Percentiles rank a stretch among this genome's conserved stretches.
Evolutionary conservation across 2,113 vertebrate genomes (phyloP).

Genomic region (Salvelinus sp.): DNA sequence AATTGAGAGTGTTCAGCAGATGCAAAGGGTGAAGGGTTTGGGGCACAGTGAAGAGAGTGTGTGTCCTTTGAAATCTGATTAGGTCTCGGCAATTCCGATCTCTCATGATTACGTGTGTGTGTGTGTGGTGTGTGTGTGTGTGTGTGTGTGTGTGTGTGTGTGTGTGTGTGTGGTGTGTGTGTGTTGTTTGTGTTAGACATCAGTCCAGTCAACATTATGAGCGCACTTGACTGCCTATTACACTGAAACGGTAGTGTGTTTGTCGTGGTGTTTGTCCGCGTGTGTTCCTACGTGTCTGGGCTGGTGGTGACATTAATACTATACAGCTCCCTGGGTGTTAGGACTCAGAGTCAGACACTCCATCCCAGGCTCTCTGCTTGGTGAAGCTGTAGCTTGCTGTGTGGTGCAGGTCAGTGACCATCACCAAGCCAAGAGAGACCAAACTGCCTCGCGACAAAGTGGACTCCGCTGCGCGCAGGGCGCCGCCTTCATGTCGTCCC

Average conservation of each 20-base stretch:
- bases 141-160: too few relatives aligned
- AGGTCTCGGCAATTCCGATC: neutral
- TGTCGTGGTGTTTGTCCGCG: neutral
- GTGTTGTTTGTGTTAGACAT: too few relatives aligned
- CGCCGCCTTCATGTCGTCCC: conserved; percentile 67
- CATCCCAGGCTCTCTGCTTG: conserved; percentile 80
- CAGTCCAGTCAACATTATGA: too few relatives aligned
- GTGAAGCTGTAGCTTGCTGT: conserved; percentile 83
- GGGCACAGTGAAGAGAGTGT: neutral
- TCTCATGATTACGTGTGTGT: neutral
- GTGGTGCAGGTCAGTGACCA: conserved; percentile 78
- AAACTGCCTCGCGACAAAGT: conserved; percentile 79
- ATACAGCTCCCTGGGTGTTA: conserved; percentile 66
- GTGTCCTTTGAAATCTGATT: neutral
- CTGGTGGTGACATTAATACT: conserved; percentile 80
- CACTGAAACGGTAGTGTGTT: neutral
- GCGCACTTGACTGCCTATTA: too few relatives aligned
- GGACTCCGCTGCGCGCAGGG: conserved; percentile 76
- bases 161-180: too few relatives aligned
- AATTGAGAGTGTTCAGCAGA: neutral
- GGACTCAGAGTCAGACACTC: conserved; percentile 77
- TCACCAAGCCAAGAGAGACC: conserved; percentile 68
- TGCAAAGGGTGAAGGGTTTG: conserved; percentile 1
- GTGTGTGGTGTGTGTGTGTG: conserved; percentile 1
- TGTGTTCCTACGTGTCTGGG: conserved; percentile 76